A percentile compares a stretch with the other conserved stretches of the same genome.
Evolutionary conservation across 2,888 invertebrate genomes (phyloP).

Genomic region (Leptinotarsa tumamoca): DNA sequence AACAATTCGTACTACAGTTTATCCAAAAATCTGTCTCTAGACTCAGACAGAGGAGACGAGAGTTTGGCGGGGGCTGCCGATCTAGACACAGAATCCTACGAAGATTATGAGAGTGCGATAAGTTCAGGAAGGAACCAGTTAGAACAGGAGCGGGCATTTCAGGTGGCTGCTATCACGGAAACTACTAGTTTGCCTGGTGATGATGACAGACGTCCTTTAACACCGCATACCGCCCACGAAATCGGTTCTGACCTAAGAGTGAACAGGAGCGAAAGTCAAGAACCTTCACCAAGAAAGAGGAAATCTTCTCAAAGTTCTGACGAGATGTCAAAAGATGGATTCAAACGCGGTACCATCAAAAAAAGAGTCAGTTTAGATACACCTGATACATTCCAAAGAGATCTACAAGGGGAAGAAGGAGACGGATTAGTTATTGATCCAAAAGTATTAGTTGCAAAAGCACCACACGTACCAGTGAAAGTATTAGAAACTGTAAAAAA

Average conservation of each 20-base stretch:
- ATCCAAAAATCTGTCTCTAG: conserved; percentile 72
- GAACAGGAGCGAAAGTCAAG: conserved; percentile 66
- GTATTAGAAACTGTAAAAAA: conserved; percentile 58
- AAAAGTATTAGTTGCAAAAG: conserved; percentile 65
- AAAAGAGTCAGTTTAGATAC: conserved; percentile 66
- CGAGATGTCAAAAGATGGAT: conserved; percentile 67
- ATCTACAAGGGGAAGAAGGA: conserved; percentile 71
- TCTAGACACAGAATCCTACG: conserved; percentile 73
- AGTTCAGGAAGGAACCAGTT: conserved; percentile 68
- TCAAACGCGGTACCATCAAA: conserved; percentile 47
- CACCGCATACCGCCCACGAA: conserved; percentile 65
- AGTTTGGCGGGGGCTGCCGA: conserved; percentile 68
- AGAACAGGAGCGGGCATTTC: conserved; percentile 60
- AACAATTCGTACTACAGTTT: conserved; percentile 70
- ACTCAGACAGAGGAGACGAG: conserved; percentile 69
- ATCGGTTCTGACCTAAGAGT: conserved; percentile 65
- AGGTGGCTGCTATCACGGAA: conserved; percentile 65
- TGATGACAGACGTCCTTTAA: conserved; percentile 59
- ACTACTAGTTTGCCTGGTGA: conserved; percentile 64
- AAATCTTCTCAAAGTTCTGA: conserved; percentile 65
- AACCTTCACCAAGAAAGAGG: conserved; percentile 61
- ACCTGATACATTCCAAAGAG: conserved; percentile 65
- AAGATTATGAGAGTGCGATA: conserved; percentile 76
- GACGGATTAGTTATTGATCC: conserved; percentile 71
- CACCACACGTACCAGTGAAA: conserved; percentile 62